phyloP scores from a whole-genome alignment of 2,888 invertebrate species.

The Orchesellides sinensis region DNA sequence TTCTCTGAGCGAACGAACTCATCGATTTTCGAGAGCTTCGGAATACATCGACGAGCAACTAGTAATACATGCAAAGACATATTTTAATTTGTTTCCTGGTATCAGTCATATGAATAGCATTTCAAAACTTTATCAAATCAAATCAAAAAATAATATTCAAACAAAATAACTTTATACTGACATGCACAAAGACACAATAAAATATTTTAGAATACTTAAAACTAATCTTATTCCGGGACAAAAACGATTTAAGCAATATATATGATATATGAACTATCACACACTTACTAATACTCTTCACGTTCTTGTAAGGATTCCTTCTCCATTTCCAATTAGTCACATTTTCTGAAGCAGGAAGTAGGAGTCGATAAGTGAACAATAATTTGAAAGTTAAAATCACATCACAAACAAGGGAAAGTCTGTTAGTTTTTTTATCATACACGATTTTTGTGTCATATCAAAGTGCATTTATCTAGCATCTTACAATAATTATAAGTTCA shows the following conservation, averaged over 20 bases:
- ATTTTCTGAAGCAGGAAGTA: constrained; percentile 60
- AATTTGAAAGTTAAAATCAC: too few relatives aligned
- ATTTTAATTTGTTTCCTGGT: neutral
- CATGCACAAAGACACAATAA: neutral
- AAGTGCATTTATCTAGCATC: too few relatives aligned
- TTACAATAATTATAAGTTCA: too few relatives aligned
- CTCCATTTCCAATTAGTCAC: constrained; percentile 66
- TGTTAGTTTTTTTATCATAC: neutral
- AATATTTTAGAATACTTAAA: too few relatives aligned
- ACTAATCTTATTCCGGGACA: too few relatives aligned
- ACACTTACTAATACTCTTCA: constrained; percentile 73
- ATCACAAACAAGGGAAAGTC: constrained; percentile 18
- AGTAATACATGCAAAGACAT: too few relatives aligned
- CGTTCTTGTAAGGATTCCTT: constrained; percentile 71
- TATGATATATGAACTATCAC: neutral
- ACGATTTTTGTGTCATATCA: neutral
- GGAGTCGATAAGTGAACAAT: neutral
- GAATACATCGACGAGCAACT: constrained; percentile 81
- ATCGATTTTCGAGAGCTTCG: constrained; percentile 75
- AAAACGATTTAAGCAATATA: too few relatives aligned
- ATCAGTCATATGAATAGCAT: too few relatives aligned
- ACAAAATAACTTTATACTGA: too few relatives aligned
- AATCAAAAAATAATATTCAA: neutral
- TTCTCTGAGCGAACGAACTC: constrained; percentile 71
- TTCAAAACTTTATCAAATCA: too few relatives aligned